Evolutionary conservation across 2,113 vertebrate species (phyloP), one percentile per base, ranked within the genome.

Genomic region (Corythoichthys intestinalis): DNA sequence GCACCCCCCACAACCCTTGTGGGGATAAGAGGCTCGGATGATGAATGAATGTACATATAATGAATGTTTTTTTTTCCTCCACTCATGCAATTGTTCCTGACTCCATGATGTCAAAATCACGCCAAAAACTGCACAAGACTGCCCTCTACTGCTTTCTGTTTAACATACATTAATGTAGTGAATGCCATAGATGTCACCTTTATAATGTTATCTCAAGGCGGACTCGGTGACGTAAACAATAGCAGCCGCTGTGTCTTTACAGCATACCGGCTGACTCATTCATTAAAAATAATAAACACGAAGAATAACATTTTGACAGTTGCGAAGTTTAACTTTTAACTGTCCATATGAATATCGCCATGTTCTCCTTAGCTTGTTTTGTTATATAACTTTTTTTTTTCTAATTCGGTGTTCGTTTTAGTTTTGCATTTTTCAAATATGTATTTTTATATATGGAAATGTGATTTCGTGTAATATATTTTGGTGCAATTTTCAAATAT

Each of bases 141-240:
- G 80, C 76, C 78, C 68, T 62, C 85, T 77, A 28, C 61, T 74
- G 81, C 67, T 35, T 44, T 7, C 2, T 34, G 2, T 58, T 58
- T 6, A 34, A 37, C 12, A 37, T 6, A 37, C 34, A 58, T 12
- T 28, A 13, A 8, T 13, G 39, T 44, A 46, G 6, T 62, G 1
- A 13, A 4, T 46, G 10, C n/a, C 17, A 11, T 28, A 10, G 41
- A 47, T 34, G 56, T 37, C 53, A 35, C 12, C 1, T 6, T 58
- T 4, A 37, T 58, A 6, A 58, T 37, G 2, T 44, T 5, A 44
- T 44, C 41, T 44, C 1, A 44, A 44, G 41, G 20, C 20, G 20
- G 20, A 28, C 20, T 72, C 49, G 56, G 54, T 63, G 3, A 79
- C 66, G 76, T 84, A 71, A 73, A 34, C 49, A 35, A 47, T 0